Evolutionary conservation across 2,888 invertebrate genomes (phyloP).

Genomic region (Acleris laterana): DNA sequence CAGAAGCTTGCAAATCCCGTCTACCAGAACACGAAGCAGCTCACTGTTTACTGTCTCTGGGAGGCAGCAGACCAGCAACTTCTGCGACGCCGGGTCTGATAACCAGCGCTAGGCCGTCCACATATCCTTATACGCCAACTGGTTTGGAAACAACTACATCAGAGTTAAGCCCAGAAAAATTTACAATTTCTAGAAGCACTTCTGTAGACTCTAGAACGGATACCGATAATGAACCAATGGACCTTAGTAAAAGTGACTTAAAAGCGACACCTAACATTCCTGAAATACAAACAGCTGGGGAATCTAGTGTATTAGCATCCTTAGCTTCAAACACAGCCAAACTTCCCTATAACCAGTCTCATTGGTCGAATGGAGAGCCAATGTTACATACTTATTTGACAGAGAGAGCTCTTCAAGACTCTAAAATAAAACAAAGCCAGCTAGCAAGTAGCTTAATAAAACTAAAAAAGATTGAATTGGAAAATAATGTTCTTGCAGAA

Average conservation of each 20-base stretch:
- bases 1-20: constrained; percentile 88
- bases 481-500: constrained; percentile 56
- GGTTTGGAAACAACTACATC: constrained; percentile 57
- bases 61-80: constrained; percentile 83
- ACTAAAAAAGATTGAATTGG: constrained; percentile 67
- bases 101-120: constrained; percentile 86
- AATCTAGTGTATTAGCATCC: constrained; percentile 86
- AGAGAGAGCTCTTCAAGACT: constrained; percentile 88
- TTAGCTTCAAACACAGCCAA: constrained; percentile 86
- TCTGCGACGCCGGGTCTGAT: constrained; percentile 81
- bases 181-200: constrained; percentile 52
- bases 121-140: constrained; percentile 86
- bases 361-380: constrained; percentile 85
- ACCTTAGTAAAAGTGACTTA: constrained; percentile 74
- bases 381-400: constrained; percentile 90
- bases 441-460: constrained; percentile 68
- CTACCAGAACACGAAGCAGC: constrained; percentile 94
- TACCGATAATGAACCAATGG: constrained; percentile 83
- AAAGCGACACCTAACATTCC: constrained; percentile 64
- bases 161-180: constrained; percentile 62
- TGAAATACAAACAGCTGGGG: constrained; percentile 86
- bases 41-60: constrained; percentile 90
- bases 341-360: constrained; percentile 82
- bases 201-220: constrained; percentile 62
- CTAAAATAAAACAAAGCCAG: constrained; percentile 89